A percentile compares a stretch with the other conserved stretches of the same genome.
phyloP scores from a whole-genome alignment of 2,113 vertebrate species.

The Vimba vimba region DNA sequence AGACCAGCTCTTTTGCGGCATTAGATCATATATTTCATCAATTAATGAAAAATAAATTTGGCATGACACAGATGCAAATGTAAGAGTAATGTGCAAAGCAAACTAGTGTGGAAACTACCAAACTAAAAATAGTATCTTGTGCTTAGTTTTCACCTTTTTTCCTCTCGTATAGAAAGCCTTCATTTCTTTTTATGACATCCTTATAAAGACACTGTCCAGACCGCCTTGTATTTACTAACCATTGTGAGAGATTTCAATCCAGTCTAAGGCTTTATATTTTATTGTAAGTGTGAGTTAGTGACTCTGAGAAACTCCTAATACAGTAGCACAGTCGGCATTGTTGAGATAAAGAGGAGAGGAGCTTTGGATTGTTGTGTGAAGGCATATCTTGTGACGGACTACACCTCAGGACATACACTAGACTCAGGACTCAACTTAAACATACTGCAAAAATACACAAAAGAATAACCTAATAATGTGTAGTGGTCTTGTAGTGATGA shows the following conservation, averaged over 20 bases:
- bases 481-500: neutral
- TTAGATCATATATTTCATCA: neutral
- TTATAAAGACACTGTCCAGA: constrained; percentile 65
- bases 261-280: constrained; percentile 48
- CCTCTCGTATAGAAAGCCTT: neutral
- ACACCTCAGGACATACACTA: neutral
- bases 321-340: constrained; percentile 37
- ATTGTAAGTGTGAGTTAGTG: constrained; percentile 37
- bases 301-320: constrained; percentile 47
- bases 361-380: constrained; percentile 43
- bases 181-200: constrained; percentile 46
- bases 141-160: neutral
- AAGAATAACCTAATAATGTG: neutral
- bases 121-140: neutral
- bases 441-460: neutral
- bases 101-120: neutral
- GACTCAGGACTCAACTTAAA: neutral
- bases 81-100: neutral
- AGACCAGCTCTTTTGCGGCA: neutral
- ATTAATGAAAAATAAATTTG: neutral
- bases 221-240: constrained; percentile 62
- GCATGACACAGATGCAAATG: neutral
- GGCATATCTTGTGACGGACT: neutral
- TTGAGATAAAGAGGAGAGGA: constrained; percentile 26
- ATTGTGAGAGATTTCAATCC: constrained; percentile 49